Evolutionary conservation across 2,113 vertebrate species (phyloP).

Genomic region (Asarcornis scutulata): DNA sequence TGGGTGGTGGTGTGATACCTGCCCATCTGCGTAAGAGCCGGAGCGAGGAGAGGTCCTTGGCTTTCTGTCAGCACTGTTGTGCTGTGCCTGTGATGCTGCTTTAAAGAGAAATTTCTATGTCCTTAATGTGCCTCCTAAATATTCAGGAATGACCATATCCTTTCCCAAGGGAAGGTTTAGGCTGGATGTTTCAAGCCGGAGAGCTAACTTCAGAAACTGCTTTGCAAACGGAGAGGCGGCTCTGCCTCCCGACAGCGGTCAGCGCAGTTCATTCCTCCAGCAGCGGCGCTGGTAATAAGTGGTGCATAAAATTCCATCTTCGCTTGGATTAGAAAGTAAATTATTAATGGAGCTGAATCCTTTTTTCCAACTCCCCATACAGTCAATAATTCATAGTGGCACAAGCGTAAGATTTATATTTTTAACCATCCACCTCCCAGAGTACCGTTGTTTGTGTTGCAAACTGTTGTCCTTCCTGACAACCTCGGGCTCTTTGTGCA

Average conservation of each 20-base stretch:
- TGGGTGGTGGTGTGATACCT: not conserved
- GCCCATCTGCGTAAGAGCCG: not conserved
- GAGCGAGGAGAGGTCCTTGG: not conserved
- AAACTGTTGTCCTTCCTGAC: not conserved
- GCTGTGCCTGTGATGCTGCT: not conserved
- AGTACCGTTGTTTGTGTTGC: not conserved
- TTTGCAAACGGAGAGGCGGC: not conserved
- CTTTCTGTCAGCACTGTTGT: not conserved
- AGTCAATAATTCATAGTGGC: conserved; percentile 69
- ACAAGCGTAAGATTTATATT: not conserved
- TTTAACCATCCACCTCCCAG: conserved; percentile 59
- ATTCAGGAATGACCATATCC: not conserved
- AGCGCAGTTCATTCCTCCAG: conserved; percentile 29
- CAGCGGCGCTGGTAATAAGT: conserved; percentile 40
- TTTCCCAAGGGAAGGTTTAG: not conserved
- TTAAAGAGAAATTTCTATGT: not conserved
- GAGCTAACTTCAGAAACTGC: not conserved
- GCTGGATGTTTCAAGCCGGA: not conserved
- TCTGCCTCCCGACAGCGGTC: not conserved
- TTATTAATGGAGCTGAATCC: conserved; percentile 51
- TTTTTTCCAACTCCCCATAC: not conserved
- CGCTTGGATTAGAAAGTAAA: conserved; percentile 47
- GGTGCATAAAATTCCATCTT: conserved; percentile 69
- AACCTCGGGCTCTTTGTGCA: not conserved
- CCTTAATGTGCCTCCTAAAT: conserved; percentile 10